Evolutionary conservation across 1,140 invertebrate species (phyloP).

Genomic region (Drosophila grimshawi): DNA sequence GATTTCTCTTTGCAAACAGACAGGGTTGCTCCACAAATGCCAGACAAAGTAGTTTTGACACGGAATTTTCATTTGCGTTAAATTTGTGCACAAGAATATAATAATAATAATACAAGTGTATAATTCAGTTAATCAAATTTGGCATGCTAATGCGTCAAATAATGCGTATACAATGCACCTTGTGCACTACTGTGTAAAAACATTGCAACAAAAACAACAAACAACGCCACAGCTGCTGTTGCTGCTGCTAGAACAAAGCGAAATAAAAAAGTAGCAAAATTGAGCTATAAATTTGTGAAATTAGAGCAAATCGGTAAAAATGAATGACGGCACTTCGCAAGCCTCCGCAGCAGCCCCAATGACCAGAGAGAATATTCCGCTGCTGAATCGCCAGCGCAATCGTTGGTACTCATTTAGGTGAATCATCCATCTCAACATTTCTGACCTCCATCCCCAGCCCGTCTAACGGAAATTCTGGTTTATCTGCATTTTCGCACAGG

Average conservation of each 20-base stretch:
- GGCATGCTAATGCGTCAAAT: conserved; percentile 26
- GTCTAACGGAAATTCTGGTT: conserved; percentile 20
- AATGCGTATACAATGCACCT: conserved; percentile 54
- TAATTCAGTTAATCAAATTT: conserved; percentile 2
- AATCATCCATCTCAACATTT: conserved; percentile 68
- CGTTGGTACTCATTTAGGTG: conserved; percentile 85
- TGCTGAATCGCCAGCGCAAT: conserved; percentile 84
- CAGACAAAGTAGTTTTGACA: conserved; percentile 47
- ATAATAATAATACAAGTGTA: conserved; percentile 14
- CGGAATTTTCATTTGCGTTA: conserved; percentile 50
- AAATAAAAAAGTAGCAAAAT: conserved; percentile 37
- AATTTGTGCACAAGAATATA: conserved; percentile 66
- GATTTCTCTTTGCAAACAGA: conserved; percentile 42
- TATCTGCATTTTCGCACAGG: conserved; percentile 41
- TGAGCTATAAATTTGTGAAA: conserved; percentile 13
- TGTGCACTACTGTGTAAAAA: conserved; percentile 49
- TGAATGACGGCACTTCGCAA: conserved; percentile 78
- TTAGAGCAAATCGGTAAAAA: conserved; percentile 27
- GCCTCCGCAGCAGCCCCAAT: conserved; percentile 77
- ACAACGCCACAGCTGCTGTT: conserved; percentile 29
- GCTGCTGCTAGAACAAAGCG: conserved; percentile 37
- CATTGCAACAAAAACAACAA: conserved; percentile 22
- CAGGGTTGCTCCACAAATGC: conserved; percentile 44
- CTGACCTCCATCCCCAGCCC: not conserved
- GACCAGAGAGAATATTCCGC: conserved; percentile 85